A percentile compares a stretch with the other conserved stretches of the same genome.
These are phyloP conservation scores for Drosophila rellima DNA, from an alignment of 2,888 invertebrate genomes.

Conservation along the genomic window DNA sequence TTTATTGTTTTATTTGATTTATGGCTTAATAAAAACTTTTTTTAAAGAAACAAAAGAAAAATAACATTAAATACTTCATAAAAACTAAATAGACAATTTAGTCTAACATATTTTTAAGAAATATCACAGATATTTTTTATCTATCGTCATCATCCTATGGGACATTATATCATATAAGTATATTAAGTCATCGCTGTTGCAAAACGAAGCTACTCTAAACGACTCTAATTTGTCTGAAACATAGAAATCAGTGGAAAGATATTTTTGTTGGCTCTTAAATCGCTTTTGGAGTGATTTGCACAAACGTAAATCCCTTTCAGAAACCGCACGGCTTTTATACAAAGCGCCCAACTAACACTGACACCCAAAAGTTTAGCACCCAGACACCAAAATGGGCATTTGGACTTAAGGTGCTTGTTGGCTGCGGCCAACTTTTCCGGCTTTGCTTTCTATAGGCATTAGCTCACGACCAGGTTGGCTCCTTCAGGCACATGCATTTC, in stretches of 20 bases:
- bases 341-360: conserved; percentile 52
- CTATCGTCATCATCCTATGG: not conserved
- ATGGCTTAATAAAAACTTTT: conserved; percentile 14
- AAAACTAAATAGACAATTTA: not conserved
- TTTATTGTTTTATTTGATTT: conserved; percentile 34
- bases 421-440: conserved; percentile 33
- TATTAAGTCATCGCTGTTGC: not conserved
- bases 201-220: too few relatives aligned
- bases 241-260: conserved; percentile 30
- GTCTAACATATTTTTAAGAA: not conserved
- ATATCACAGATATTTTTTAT: not conserved
- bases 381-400: conserved; percentile 40
- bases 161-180: not conserved
- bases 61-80: not conserved
- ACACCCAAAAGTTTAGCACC: conserved; percentile 57
- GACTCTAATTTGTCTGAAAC: conserved; percentile 8
- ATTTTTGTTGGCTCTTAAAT: conserved; percentile 58
- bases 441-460: conserved; percentile 42
- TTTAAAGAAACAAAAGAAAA: not conserved
- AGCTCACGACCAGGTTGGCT: conserved; percentile 37
- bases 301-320: conserved; percentile 62
- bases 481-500: conserved; percentile 63
- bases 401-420: conserved; percentile 21
- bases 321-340: conserved; percentile 46
- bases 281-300: conserved; percentile 40